Evolutionary conservation across 2,888 invertebrate species (phyloP), one percentile per base, ranked within the genome.

Genomic region (Aleiodes alternator): DNA sequence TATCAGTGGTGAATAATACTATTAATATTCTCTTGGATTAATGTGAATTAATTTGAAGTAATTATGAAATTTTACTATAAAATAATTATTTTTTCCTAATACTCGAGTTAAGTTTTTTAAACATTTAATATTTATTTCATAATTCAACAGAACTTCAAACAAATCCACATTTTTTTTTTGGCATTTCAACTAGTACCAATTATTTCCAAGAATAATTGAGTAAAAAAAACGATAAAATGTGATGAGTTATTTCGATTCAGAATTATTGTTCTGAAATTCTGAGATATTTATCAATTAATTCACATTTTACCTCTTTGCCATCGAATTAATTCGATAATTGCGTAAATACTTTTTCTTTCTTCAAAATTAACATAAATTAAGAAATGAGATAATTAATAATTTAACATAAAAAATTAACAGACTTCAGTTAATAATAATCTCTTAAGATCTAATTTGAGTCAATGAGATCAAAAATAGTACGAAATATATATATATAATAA

Each of bases 391-490:
- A 51, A 11, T 5, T 23, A 6, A 57, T 31, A 29, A 57, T 23
- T 14, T 4, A 57, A 57, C 12, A 7, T 12, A n/a, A 38, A 59
- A 59, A 31, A 7, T 43, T 9, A 43, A 43, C 43, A 34, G 34
- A 51, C n/a, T 51, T 5, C 3, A 59, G 12, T 23, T 56, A 57
- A 29, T 12, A 0, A 57, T 16, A 57, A 59, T 7, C n/a, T n/a
- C 34, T 34, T 34, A 59, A 3, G 34, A 34, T 34, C 59, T n/a
- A 59, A 38, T 4, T 31, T 59, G 59, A 57, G 29, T 29, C 29
- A 1, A 31, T 29, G 57, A 59, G 34, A 34, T 59, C 34, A 34
- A 59, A 59, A 59, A 59, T 59, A 59, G 59, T 59, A 59, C n/a
- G 57, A 29, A 57, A 57, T 59, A 12, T 59, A 57, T 59, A 12